Evolutionary conservation across 2,888 invertebrate genomes (phyloP).

Genomic region (Drosophila stalkeri): DNA sequence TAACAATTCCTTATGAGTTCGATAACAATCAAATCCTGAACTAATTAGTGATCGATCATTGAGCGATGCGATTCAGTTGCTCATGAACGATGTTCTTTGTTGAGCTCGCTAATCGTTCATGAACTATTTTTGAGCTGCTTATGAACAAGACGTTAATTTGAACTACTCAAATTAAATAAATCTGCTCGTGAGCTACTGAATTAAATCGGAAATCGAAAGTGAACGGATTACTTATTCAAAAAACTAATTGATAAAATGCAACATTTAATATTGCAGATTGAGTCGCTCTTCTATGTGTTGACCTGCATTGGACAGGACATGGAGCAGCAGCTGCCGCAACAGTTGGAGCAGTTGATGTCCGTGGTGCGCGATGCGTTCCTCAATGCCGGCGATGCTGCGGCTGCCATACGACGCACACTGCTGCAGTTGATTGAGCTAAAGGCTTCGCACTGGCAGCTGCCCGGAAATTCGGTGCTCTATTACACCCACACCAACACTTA

Average conservation of each 20-base stretch:
- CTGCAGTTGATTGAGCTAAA: conserved; percentile 95
- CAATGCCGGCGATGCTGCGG: conserved; percentile 89
- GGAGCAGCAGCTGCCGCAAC: conserved; percentile 92
- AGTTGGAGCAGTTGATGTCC: conserved; percentile 91
- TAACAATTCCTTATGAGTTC: not conserved
- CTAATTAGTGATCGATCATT: not conserved
- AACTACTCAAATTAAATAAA: not conserved
- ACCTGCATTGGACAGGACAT: conserved; percentile 95
- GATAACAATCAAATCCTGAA: not conserved
- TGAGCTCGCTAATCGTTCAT: not conserved
- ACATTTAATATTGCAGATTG: conserved; percentile 87
- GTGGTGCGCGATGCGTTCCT: conserved; percentile 94
- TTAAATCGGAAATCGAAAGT: not conserved
- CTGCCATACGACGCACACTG: conserved; percentile 92
- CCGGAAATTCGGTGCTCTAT: conserved; percentile 95
- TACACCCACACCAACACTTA: conserved; percentile 86
- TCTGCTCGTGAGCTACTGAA: not conserved
- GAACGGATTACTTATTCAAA: not conserved
- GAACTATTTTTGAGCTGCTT: not conserved
- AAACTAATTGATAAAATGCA: not conserved
- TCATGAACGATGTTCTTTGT: not conserved
- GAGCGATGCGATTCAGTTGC: not conserved
- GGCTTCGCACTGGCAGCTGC: conserved; percentile 95
- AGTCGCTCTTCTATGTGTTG: conserved; percentile 94
- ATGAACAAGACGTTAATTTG: not conserved